Evolutionary conservation across 2,888 invertebrate species (phyloP).

Genomic region (Sisyra terminalis): DNA sequence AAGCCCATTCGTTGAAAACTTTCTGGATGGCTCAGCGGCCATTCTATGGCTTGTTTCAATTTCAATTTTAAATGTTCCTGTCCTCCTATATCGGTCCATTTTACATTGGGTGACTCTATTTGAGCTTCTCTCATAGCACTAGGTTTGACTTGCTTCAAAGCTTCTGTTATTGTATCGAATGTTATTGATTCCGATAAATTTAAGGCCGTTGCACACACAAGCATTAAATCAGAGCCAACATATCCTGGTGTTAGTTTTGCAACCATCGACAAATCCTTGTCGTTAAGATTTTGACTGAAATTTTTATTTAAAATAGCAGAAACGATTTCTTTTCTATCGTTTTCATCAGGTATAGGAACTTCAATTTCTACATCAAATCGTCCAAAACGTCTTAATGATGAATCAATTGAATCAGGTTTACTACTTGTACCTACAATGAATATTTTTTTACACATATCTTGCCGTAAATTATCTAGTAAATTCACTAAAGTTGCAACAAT

Average conservation of each 20-base stretch:
- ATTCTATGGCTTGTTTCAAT: slow-evolving; percentile 78
- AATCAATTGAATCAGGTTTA: slow-evolving; percentile 59
- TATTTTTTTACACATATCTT: slow-evolving; percentile 26
- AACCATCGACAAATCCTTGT: slow-evolving; percentile 40
- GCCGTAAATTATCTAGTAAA: slow-evolving; percentile 34
- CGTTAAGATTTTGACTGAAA: slow-evolving; percentile 32
- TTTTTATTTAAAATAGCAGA: slow-evolving; percentile 39
- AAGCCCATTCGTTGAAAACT: slow-evolving; percentile 68
- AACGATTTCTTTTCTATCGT: slow-evolving; percentile 50
- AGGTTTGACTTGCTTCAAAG: slow-evolving; percentile 56
- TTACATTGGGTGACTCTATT: slow-evolving; percentile 74
- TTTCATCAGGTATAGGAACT: slow-evolving; percentile 54
- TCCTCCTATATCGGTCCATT: slow-evolving; percentile 91
- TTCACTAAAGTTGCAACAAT: slow-evolving; percentile 47
- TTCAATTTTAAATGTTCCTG: slow-evolving; percentile 72
- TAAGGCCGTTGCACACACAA: slow-evolving; percentile 58
- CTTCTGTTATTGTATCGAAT: slow-evolving; percentile 39
- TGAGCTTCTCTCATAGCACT: slow-evolving; percentile 84
- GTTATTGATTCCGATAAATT: slow-evolving; percentile 26
- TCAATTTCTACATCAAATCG: slow-evolving; percentile 70
- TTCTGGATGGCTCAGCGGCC: slow-evolving; percentile 80
- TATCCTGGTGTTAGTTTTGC: slow-evolving; percentile 71
- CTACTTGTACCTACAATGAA: slow-evolving; percentile 65
- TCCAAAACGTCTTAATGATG: slow-evolving; percentile 59
- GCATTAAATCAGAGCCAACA: slow-evolving; percentile 75